Conservation (phyloP, 2,113 vertebrate genomes). For the Dunckerocampus dactyliophorus region DNA sequence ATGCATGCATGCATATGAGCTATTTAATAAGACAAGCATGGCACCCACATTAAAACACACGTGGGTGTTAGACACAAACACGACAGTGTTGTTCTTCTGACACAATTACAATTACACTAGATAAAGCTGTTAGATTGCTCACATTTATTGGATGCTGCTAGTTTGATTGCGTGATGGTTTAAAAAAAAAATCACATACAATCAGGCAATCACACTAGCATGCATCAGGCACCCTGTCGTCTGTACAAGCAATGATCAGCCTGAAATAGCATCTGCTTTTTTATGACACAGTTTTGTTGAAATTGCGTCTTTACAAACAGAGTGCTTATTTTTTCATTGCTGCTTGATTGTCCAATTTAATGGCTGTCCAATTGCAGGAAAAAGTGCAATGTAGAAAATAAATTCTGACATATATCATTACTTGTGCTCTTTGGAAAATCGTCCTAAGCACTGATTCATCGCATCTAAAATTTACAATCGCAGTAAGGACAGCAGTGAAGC, state of each 20-base stretch:
- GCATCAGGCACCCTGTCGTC: neutral
- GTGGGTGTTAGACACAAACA: neutral
- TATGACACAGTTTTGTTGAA: neutral
- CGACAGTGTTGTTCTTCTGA: neutral
- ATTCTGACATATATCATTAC: too few species aligned
- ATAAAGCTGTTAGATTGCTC: too few species aligned
- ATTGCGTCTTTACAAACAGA: conserved; percentile 1
- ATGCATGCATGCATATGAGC: conserved; percentile 4
- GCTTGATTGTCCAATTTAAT: too few species aligned
- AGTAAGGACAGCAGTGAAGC: too few species aligned
- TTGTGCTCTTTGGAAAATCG: too few species aligned
- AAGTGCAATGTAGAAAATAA: too few species aligned
- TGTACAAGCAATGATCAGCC: neutral
- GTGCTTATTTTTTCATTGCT: too few species aligned
- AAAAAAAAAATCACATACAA: neutral
- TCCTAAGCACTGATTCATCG: too few species aligned
- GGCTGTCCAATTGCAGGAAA: too few species aligned
- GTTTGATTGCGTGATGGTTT: too few species aligned
- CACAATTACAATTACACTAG: neutral
- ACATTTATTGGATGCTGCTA: too few species aligned
- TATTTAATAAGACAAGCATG: conserved; percentile 9
- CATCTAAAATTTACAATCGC: too few species aligned
- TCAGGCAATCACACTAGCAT: neutral
- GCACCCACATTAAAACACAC: conserved; percentile 18
- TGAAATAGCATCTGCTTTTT: neutral